Percentiles rank a stretch among this genome's conserved stretches.
Evolutionary conservation across 2,113 vertebrate genomes (phyloP).

Genomic region (Chrysemys picta): DNA sequence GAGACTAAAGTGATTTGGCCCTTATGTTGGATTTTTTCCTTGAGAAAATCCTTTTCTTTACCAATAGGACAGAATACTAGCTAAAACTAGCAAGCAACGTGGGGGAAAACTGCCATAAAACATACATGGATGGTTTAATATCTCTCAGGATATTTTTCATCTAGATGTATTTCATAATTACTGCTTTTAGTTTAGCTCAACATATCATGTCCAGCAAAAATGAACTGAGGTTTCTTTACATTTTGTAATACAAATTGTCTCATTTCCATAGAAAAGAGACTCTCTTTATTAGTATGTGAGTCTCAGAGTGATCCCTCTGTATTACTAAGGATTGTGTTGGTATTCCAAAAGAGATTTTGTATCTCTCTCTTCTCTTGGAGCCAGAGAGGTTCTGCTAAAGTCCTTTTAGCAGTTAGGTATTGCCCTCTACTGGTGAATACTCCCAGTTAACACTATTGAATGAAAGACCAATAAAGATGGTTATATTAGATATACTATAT

Average conservation of each 20-base stretch:
- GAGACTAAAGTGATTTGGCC: not conserved
- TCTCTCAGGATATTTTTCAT: not conserved
- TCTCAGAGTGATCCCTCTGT: not conserved
- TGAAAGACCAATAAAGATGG: not conserved
- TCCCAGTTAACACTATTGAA: not conserved
- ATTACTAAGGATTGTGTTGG: not conserved
- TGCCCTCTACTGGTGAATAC: conserved; percentile 61
- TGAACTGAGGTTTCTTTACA: not conserved
- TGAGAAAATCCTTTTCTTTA: not conserved
- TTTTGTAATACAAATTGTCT: not conserved
- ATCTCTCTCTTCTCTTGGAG: not conserved
- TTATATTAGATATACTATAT: not conserved
- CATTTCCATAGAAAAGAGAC: not conserved
- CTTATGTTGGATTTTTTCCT: not conserved
- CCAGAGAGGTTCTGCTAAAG: not conserved
- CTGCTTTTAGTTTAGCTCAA: not conserved
- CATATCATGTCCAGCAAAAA: not conserved
- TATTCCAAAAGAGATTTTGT: not conserved
- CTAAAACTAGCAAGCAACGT: not conserved
- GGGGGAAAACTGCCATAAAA: not conserved
- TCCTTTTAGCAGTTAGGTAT: not conserved
- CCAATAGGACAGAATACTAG: not conserved
- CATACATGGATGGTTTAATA: not conserved
- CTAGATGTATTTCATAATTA: not conserved
- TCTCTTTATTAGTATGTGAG: not conserved